A percentile compares a stretch with the other conserved stretches of the same genome.
Evolutionary conservation across 2,113 vertebrate genomes (phyloP).

Genomic region (Paracyprichromis sp.): DNA sequence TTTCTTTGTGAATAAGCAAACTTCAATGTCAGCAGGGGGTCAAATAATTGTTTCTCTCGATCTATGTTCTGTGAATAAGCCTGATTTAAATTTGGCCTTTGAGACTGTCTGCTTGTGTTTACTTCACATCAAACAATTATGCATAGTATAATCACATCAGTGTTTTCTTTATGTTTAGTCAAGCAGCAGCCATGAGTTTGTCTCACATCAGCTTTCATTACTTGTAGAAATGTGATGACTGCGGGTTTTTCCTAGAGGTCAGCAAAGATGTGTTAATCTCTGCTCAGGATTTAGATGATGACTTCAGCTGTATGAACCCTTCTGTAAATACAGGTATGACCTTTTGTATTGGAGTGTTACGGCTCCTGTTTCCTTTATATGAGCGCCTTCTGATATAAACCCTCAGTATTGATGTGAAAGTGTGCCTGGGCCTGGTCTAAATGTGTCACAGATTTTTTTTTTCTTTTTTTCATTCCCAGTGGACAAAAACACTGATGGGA

Average conservation of each 20-base stretch:
- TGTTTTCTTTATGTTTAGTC: neutral
- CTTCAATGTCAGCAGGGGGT: neutral
- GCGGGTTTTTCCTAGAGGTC: conserved; percentile 43
- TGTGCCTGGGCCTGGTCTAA: neutral
- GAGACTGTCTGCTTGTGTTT: neutral
- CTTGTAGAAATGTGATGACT: conserved; percentile 56
- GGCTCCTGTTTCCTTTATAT: neutral
- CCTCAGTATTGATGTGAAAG: neutral
- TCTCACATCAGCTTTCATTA: neutral
- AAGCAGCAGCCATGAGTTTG: neutral
- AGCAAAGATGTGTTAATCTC: neutral
- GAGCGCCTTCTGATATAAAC: neutral
- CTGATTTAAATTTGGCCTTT: neutral
- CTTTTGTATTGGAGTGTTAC: neutral
- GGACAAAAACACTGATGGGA: neutral
- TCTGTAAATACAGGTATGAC: neutral
- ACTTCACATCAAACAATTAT: neutral
- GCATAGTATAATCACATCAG: neutral
- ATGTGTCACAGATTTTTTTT: neutral
- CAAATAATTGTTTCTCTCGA: neutral
- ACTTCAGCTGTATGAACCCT: neutral
- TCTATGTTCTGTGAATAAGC: neutral
- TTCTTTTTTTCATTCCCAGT: neutral
- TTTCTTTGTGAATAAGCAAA: neutral
- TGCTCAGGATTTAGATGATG: neutral